These are phyloP conservation scores for zebrafish (Danio rerio) DNA, from an alignment of 2,113 vertebrate species.

Conservation along the genomic window GRCz12tu NC_133186.1:21033001-21033500, in stretches of 20 bases:
- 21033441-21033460: no score
- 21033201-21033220: not conserved
- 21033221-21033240: not conserved
- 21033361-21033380: no score
- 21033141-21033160: conserved; percentile 21
- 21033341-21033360: no score
- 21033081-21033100: conserved; percentile 38
- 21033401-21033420: no score
- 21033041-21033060: conserved; percentile 48
- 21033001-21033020: not conserved
- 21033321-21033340: no score
- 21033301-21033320: no score
- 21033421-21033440: no score
- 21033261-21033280: not conserved
- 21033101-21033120: conserved; percentile 3
- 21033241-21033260: conserved; percentile 3
- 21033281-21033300: not conserved
- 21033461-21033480: no score
- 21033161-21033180: conserved; percentile 18
- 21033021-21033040: conserved; percentile 43
- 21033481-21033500: no score
- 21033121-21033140: conserved; percentile 7
- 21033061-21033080: conserved; percentile 34
- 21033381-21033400: no score
- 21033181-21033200: not conserved